Conservation (phyloP, 2,888 invertebrate genomes). For the Nebria brevicollis region DNA sequence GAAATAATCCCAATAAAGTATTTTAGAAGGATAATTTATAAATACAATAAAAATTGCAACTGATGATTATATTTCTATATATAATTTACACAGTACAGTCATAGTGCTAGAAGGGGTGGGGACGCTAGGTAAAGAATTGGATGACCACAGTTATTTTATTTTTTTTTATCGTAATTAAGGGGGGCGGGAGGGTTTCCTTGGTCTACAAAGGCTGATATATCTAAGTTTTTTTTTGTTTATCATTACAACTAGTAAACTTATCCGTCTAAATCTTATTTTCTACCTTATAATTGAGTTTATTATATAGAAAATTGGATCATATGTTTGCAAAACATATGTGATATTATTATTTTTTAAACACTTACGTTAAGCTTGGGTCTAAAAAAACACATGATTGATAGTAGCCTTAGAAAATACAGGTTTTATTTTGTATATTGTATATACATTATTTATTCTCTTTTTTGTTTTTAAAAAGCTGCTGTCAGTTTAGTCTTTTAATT, state of each 20-base stretch:
- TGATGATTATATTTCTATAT: constrained; percentile 58
- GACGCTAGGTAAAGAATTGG: constrained; percentile 22
- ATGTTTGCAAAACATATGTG: constrained; percentile 31
- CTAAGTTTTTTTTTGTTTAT: constrained; percentile 19
- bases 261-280: constrained; percentile 14
- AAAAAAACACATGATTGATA: constrained; percentile 8
- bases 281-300: constrained; percentile 34
- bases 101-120: constrained; percentile 57
- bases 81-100: constrained; percentile 63
- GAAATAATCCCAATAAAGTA: background rate
- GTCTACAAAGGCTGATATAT: constrained; percentile 39
- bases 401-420: constrained; percentile 16
- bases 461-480: background rate
- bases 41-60: constrained; percentile 31
- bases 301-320: constrained; percentile 38
- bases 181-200: constrained; percentile 17
- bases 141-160: constrained; percentile 23
- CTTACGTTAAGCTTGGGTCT: background rate
- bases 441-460: background rate
- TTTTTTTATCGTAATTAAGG: constrained; percentile 2
- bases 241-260: constrained; percentile 22
- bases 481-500: background rate
- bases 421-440: background rate
- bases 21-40: background rate
- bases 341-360: constrained; percentile 4